A percentile compares a stretch with the other conserved stretches of the same genome.
Conservation (phyloP, 2,797 vertebrate genomes). For the Takifugu rubripes region DNA sequence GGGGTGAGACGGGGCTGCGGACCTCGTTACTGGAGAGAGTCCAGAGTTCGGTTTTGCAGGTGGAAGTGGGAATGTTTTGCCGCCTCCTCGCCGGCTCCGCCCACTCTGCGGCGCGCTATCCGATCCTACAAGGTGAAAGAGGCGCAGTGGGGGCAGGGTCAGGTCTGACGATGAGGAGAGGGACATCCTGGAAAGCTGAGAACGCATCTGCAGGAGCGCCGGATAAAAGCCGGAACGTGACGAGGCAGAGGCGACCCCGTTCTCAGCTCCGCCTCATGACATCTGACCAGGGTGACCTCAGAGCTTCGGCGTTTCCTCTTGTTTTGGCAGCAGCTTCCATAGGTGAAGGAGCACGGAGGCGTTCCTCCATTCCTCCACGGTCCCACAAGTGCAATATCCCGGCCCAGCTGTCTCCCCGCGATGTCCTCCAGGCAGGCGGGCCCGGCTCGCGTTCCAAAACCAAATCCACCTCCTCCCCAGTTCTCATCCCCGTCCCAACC, state of each 20-base stretch:
- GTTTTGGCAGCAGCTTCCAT: conserved; percentile 41
- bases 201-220: conserved; percentile 15
- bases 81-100: conserved; percentile 17
- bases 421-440: conserved; percentile 31
- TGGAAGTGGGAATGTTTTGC: not conserved
- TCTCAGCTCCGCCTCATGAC: conserved; percentile 35
- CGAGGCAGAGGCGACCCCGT: conserved; percentile 31
- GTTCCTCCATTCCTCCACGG: conserved; percentile 49
- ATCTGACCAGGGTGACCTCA: conserved; percentile 46
- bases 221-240: conserved; percentile 12
- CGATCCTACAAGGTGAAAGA: conserved; percentile 61
- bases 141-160: conserved; percentile 51
- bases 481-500: conserved; percentile 37
- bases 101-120: conserved; percentile 36
- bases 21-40: too few species aligned
- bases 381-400: conserved; percentile 45
- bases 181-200: conserved; percentile 41
- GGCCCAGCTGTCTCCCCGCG: conserved; percentile 54
- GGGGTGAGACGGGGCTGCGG: too few species aligned
- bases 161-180: conserved; percentile 13
- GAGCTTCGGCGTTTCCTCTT: conserved; percentile 48
- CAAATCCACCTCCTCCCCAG: conserved; percentile 41
- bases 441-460: conserved; percentile 37
- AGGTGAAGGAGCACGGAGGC: conserved; percentile 35
- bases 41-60: too few species aligned